These are phyloP conservation scores for Drosophila nikananu DNA, from an alignment of 1,140 invertebrate species.

Conservation along the genomic window DNA sequence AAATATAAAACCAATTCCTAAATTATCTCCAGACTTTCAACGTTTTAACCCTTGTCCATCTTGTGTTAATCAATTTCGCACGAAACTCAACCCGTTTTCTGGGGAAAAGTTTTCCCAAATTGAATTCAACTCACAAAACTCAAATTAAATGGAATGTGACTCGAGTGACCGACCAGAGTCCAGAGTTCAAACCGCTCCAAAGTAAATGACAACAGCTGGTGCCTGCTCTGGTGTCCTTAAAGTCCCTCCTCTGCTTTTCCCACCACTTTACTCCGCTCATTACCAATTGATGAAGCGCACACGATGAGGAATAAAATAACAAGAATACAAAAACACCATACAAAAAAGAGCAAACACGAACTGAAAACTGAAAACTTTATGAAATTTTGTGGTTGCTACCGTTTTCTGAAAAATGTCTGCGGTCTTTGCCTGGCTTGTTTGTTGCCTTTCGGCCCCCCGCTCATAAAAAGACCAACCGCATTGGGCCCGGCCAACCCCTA, in stretches of 20 bases:
- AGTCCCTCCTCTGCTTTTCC: constrained; percentile 29
- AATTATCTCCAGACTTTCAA: neutral
- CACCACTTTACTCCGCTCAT: constrained; percentile 67
- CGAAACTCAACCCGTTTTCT: neutral
- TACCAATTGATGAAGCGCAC: constrained; percentile 82
- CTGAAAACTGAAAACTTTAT: constrained; percentile 65
- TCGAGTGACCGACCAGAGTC: constrained; percentile 61
- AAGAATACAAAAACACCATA: neutral
- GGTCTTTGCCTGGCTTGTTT: constrained; percentile 27
- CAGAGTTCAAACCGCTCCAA: constrained; percentile 55
- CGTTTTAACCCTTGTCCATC: neutral
- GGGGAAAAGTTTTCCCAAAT: constrained; percentile 51
- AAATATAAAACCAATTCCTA: neutral
- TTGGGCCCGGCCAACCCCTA: constrained; percentile 74
- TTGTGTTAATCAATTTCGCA: constrained; percentile 17
- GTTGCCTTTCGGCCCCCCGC: constrained; percentile 2
- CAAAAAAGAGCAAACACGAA: constrained; percentile 11
- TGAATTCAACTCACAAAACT: constrained; percentile 65
- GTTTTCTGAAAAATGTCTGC: constrained; percentile 74
- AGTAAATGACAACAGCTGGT: constrained; percentile 80
- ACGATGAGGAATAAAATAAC: constrained; percentile 19
- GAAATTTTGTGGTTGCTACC: constrained; percentile 83
- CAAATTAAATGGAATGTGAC: constrained; percentile 76
- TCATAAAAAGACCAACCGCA: constrained; percentile 75
- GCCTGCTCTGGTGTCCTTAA: constrained; percentile 33